Evolutionary conservation across 2,797 vertebrate genomes (phyloP).

Genomic region (Urosaurus nigricauda): DNA sequence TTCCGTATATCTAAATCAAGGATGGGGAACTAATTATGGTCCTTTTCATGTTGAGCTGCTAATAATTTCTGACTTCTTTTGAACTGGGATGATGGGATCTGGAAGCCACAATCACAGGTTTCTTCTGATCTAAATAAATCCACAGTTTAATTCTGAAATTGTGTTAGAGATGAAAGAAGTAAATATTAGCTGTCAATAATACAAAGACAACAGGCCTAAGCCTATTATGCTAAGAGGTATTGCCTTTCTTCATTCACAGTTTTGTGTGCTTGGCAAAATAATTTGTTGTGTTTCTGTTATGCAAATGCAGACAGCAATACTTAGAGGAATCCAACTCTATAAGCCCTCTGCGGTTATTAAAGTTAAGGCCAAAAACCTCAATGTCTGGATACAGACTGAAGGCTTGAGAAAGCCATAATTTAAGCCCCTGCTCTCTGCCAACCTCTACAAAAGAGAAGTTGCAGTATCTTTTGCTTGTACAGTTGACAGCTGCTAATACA

Average conservation of each 20-base stretch:
- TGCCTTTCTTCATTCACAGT: not conserved
- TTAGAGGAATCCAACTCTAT: not conserved
- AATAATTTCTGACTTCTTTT: not conserved
- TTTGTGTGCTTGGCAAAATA: not conserved
- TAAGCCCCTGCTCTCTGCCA: not conserved
- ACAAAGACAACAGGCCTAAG: not conserved
- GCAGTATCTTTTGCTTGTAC: not conserved
- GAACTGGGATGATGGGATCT: not conserved
- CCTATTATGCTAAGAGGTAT: not conserved
- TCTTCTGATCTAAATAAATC: not conserved
- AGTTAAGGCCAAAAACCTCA: not conserved
- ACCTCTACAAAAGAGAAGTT: not conserved
- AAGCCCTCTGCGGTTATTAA: not conserved
- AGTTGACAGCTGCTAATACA: not conserved
- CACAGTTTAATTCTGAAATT: not conserved
- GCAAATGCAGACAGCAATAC: not conserved
- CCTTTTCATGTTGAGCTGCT: not conserved
- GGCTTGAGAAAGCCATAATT: not conserved
- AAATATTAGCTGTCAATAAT: not conserved
- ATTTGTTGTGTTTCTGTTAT: not conserved
- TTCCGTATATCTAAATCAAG: not conserved
- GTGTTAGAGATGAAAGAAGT: not conserved
- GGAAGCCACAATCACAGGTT: not conserved
- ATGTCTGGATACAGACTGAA: not conserved
- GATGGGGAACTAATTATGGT: not conserved